Evolutionary conservation across 1,140 invertebrate genomes (phyloP).

Genomic region (Heliconius nattereri): DNA sequence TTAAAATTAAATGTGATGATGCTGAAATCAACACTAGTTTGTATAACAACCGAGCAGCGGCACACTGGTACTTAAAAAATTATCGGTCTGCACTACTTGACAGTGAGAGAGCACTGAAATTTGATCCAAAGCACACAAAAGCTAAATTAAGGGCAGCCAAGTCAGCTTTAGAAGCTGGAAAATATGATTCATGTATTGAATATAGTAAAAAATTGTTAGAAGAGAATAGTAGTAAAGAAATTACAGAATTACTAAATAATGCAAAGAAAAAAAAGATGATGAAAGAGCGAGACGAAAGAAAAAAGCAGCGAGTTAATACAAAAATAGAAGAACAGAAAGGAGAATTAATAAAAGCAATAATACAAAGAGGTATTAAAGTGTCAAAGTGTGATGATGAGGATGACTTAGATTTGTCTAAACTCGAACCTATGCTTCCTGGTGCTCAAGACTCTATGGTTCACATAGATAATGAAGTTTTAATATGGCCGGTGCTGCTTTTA

Average conservation of each 20-base stretch:
- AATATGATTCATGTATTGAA: constrained; percentile 87
- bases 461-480: constrained; percentile 90
- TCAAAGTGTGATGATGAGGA: constrained; percentile 66
- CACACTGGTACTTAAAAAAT: constrained; percentile 94
- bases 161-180: constrained; percentile 85
- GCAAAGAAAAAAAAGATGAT: constrained; percentile 85
- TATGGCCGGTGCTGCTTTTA: constrained; percentile 69
- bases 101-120: constrained; percentile 86
- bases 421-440: constrained; percentile 85
- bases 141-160: constrained; percentile 88
- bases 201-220: constrained; percentile 88
- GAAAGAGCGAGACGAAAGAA: constrained; percentile 82
- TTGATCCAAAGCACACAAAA: constrained; percentile 91
- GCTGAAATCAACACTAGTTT: constrained; percentile 89
- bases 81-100: constrained; percentile 83
- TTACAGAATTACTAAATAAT: constrained; percentile 83
- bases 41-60: constrained; percentile 95
- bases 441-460: constrained; percentile 81
- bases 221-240: constrained; percentile 81
- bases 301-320: constrained; percentile 75
- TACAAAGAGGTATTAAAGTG: constrained; percentile 75
- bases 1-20: constrained; percentile 90
- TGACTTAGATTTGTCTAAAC: constrained; percentile 78
- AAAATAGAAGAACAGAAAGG: constrained; percentile 83
- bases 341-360: constrained; percentile 60